A percentile compares a stretch with the other conserved stretches of the same genome.
These are phyloP conservation scores for Phenganax stokvisi DNA, from an alignment of 92 coral and sea anemone species.

Conservation along the genomic window DNA sequence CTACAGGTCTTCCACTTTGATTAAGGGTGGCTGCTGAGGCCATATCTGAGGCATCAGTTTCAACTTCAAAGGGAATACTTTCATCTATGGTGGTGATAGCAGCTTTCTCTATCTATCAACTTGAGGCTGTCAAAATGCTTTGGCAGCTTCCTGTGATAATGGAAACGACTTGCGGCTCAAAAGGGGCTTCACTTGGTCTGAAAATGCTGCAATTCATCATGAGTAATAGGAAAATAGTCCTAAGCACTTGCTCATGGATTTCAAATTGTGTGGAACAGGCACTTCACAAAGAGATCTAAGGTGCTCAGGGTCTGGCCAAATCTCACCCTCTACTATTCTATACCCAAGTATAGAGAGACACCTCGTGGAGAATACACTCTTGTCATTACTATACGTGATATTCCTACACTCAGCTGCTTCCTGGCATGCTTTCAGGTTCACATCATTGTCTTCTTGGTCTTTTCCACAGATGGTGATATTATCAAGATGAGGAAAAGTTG, in stretches of 20 bases:
- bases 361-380: conserved; percentile 25
- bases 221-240: conserved; percentile 30
- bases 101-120: conserved; percentile 3
- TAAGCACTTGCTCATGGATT: conserved; percentile 26
- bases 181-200: conserved; percentile 22
- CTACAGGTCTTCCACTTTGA: too few species aligned
- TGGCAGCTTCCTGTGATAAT: conserved; percentile 15
- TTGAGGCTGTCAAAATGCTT: conserved; percentile 16
- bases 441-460: conserved; percentile 56
- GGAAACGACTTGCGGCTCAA: conserved; percentile 13
- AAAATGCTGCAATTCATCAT: conserved; percentile 33
- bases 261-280: conserved; percentile 34
- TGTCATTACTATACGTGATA: conserved; percentile 34
- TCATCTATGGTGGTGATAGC: conserved; percentile 38
- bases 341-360: conserved; percentile 29
- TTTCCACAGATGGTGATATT: conserved; percentile 40
- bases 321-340: neutral
- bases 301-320: conserved; percentile 24
- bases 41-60: conserved; percentile 40
- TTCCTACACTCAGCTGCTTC: conserved; percentile 46
- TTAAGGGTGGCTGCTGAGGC: conserved; percentile 33
- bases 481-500: neutral
- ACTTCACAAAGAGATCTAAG: conserved; percentile 20
- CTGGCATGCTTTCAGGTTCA: conserved; percentile 41
- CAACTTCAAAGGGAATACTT: conserved; percentile 53